A percentile compares a stretch with the other conserved stretches of the same genome.
Conservation (phyloP, 2,888 invertebrate genomes). For the Rapana venosa region DNA sequence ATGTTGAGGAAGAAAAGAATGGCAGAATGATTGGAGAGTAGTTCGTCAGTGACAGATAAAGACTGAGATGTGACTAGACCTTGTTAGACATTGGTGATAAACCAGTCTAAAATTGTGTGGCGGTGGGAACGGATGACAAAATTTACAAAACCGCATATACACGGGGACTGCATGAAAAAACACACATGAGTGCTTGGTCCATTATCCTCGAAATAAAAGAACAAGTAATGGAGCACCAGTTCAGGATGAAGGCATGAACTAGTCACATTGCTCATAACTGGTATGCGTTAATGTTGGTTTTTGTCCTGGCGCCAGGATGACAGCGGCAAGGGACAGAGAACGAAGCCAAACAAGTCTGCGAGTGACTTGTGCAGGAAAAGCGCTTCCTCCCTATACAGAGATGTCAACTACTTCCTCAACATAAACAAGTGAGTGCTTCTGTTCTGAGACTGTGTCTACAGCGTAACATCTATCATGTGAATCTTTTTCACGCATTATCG, state of each 20-base stretch:
- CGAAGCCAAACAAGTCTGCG: background rate
- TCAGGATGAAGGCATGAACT: conserved; percentile 80
- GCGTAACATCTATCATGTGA: background rate
- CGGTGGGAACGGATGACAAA: too few relatives aligned
- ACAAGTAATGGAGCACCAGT: background rate
- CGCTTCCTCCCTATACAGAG: background rate
- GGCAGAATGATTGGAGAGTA: too few relatives aligned
- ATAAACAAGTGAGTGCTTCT: background rate
- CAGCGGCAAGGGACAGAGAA: background rate
- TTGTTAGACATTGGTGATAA: too few relatives aligned
- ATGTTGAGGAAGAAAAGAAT: too few relatives aligned
- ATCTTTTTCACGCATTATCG: background rate
- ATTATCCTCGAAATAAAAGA: background rate
- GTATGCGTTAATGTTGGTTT: background rate
- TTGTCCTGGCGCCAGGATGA: background rate
- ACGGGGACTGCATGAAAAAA: too few relatives aligned
- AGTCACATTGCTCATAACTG: conserved; percentile 84
- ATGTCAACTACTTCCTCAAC: conserved; percentile 5
- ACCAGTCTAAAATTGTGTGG: too few relatives aligned
- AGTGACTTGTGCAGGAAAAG: background rate
- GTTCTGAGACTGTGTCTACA: background rate
- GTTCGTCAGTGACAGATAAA: too few relatives aligned
- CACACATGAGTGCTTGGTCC: too few relatives aligned
- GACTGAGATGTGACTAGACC: too few relatives aligned
- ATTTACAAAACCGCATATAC: too few relatives aligned